Conservation (phyloP, 2,797 vertebrate species). For the Lagorchestes hirsutus region DNA sequence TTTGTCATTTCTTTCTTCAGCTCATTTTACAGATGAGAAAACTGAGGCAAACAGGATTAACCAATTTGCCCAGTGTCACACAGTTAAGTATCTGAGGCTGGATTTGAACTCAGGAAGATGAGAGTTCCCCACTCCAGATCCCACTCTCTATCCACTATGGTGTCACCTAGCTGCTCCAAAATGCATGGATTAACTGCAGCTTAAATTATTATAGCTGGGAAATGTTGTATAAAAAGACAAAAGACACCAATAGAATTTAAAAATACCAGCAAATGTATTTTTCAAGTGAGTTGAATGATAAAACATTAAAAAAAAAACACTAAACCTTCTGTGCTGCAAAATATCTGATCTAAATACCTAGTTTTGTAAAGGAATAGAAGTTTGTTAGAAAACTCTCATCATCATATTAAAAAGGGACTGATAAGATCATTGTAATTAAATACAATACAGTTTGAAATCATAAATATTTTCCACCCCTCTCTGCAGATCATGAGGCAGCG, state of each 20-base stretch:
- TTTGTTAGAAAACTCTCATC: background rate
- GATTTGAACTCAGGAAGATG: background rate
- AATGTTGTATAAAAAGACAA: background rate
- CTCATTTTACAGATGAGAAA: background rate
- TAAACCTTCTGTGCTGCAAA: background rate
- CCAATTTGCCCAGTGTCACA: background rate
- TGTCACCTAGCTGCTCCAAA: background rate
- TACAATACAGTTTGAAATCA: slow-evolving; percentile 26
- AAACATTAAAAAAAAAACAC: slow-evolving; percentile 20
- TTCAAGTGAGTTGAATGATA: slow-evolving; percentile 32
- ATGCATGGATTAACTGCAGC: background rate
- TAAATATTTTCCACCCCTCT: slow-evolving; percentile 31
- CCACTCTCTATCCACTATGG: background rate
- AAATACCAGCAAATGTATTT: slow-evolving; percentile 14
- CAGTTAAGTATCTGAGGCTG: background rate
- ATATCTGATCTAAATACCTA: background rate
- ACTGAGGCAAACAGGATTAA: background rate
- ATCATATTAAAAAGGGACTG: slow-evolving; percentile 16
- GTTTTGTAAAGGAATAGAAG: background rate
- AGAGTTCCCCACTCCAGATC: background rate
- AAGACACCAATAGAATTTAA: background rate
- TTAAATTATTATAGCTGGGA: background rate
- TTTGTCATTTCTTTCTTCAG: background rate
- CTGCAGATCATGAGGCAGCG: rapidly evolving
- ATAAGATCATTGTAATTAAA: slow-evolving; percentile 23